These are phyloP conservation scores for Rhagonycha fulva DNA, from an alignment of 2,888 invertebrate species.

Conservation along the genomic window DNA sequence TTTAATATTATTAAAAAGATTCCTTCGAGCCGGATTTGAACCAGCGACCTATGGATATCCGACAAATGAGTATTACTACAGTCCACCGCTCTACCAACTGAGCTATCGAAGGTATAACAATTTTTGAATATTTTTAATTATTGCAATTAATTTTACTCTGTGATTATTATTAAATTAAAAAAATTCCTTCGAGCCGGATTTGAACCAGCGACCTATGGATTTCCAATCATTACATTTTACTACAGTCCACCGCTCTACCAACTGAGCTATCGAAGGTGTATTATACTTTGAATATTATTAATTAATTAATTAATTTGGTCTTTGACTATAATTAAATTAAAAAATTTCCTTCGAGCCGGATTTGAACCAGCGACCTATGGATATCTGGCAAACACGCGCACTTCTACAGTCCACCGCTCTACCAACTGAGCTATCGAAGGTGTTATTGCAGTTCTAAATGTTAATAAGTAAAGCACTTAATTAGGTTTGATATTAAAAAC, in stretches of 20 bases:
- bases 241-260: conserved; percentile 54
- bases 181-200: conserved; percentile 67
- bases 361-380: conserved; percentile 73
- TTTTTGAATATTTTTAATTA: not conserved
- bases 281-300: not conserved
- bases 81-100: conserved; percentile 54
- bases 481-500: no score
- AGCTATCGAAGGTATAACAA: conserved; percentile 35
- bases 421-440: conserved; percentile 54
- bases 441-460: not conserved
- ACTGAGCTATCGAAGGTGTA: conserved; percentile 51
- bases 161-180: not conserved
- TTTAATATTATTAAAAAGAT: no score
- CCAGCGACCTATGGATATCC: conserved; percentile 69
- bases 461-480: no score
- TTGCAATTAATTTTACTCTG: not conserved
- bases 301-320: not conserved
- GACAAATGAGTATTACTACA: conserved; percentile 42
- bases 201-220: conserved; percentile 73
- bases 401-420: conserved; percentile 53
- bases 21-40: conserved; percentile 72
- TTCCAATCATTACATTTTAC: conserved; percentile 35
- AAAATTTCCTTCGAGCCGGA: conserved; percentile 66
- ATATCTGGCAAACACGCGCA: conserved; percentile 45
- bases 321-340: not conserved